phyloP scores from a whole-genome alignment of 2,797 vertebrate genomes.

The Amniataba percoides region DNA sequence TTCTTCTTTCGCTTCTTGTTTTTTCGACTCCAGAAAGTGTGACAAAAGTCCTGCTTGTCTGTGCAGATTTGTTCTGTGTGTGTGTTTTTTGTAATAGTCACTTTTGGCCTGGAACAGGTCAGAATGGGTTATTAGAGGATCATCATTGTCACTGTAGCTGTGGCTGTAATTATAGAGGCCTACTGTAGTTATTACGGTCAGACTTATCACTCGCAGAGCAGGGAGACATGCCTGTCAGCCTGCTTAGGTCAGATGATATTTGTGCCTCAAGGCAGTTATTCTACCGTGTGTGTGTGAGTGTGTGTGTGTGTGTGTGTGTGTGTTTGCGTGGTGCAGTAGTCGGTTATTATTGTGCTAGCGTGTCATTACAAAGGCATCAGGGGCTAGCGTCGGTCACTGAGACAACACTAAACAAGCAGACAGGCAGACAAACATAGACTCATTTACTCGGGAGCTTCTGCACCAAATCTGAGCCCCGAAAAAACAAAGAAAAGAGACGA shows the following conservation, averaged over 20 bases:
- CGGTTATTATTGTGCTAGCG: constrained; percentile 80
- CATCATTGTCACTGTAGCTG: constrained; percentile 67
- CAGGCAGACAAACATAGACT: constrained; percentile 61
- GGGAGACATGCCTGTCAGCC: constrained; percentile 76
- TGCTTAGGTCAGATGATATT: constrained; percentile 84
- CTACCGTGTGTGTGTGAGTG: constrained; percentile 50
- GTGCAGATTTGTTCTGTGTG: constrained; percentile 62
- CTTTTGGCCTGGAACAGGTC: constrained; percentile 61
- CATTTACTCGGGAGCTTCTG: constrained; percentile 31
- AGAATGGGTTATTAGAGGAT: constrained; percentile 79
- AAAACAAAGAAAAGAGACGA: neutral
- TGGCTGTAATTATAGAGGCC: constrained; percentile 77
- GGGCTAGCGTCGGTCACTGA: constrained; percentile 74
- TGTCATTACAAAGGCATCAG: constrained; percentile 85
- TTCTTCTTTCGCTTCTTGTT: constrained; percentile 78
- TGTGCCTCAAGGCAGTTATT: constrained; percentile 76
- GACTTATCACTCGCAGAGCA: constrained; percentile 73
- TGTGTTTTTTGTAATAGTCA: constrained; percentile 61
- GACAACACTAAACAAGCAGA: constrained; percentile 80
- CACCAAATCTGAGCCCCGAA: constrained; percentile 19
- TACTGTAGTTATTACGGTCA: constrained; percentile 81
- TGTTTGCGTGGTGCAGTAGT: constrained; percentile 72
- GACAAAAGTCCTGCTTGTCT: constrained; percentile 56
- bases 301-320: constrained; percentile 60
- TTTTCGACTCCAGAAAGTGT: constrained; percentile 31